Evolutionary conservation across 2,113 vertebrate species (phyloP).

Genomic region (Gambusia holbrooki): DNA sequence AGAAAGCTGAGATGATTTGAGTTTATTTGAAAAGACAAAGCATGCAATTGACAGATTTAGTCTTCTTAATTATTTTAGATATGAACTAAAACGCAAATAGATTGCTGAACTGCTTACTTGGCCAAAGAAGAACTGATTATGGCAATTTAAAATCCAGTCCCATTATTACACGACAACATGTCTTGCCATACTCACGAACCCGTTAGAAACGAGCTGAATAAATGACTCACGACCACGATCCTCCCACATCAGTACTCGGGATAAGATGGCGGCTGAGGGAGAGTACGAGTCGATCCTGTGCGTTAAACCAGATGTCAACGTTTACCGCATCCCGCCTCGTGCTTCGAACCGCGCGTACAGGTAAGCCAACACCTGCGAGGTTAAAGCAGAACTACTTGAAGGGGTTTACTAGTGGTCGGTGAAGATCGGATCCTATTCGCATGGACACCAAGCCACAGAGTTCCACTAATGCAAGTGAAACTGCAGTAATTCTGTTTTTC

Average conservation of each 20-base stretch:
- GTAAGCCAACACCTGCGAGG: conserved; percentile 57
- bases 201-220: conserved; percentile 29
- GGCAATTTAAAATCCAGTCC: neutral
- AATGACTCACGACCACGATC: conserved; percentile 60
- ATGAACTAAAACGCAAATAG: neutral
- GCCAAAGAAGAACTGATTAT: neutral
- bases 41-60: neutral
- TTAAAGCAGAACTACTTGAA: neutral
- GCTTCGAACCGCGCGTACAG: conserved; percentile 94
- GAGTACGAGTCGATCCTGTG: conserved; percentile 94
- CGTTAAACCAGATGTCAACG: conserved; percentile 93
- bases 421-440: neutral
- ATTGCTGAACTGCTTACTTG: neutral
- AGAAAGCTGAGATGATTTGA: neutral
- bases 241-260: conserved; percentile 52
- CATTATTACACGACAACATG: neutral
- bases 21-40: neutral
- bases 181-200: neutral
- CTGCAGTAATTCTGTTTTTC: neutral
- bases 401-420: neutral
- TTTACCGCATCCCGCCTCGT: conserved; percentile 92
- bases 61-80: neutral
- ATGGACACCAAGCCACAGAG: neutral
- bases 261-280: conserved; percentile 87
- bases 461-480: neutral